These are phyloP conservation scores for Acleris holmiana DNA, from an alignment of 2,888 invertebrate genomes.

Conservation along the genomic window DNA sequence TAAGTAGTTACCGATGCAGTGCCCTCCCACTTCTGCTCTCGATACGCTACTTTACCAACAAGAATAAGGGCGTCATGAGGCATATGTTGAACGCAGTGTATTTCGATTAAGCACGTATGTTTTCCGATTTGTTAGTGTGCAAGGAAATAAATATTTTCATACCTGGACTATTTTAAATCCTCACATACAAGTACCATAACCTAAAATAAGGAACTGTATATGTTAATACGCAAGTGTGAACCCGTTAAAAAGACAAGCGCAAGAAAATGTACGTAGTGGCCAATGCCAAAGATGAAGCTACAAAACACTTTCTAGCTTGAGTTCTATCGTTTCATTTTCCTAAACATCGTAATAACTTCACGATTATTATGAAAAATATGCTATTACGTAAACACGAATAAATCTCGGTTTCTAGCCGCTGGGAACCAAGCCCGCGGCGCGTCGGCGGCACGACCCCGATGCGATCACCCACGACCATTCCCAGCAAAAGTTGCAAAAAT, in stretches of 20 bases:
- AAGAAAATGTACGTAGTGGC: too few relatives aligned
- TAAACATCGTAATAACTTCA: constrained; percentile 17
- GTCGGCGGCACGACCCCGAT: constrained; percentile 55
- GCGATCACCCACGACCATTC: constrained; percentile 50
- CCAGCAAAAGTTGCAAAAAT: constrained; percentile 37
- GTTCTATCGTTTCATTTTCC: not conserved
- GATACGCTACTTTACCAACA: constrained; percentile 3
- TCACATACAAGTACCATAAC: too few relatives aligned
- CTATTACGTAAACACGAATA: constrained; percentile 49
- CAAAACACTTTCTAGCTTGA: not conserved
- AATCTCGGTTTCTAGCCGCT: constrained; percentile 38
- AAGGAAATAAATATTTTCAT: too few relatives aligned
- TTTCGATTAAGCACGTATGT: too few relatives aligned
- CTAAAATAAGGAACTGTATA: too few relatives aligned
- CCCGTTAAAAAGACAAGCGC: too few relatives aligned
- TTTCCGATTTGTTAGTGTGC: too few relatives aligned
- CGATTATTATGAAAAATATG: constrained; percentile 27
- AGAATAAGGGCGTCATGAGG: too few relatives aligned
- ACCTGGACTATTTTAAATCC: too few relatives aligned
- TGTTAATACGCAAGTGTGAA: too few relatives aligned
- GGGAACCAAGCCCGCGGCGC: constrained; percentile 42
- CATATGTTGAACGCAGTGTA: too few relatives aligned
- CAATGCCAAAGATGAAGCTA: too few relatives aligned
- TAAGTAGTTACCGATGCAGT: not conserved
- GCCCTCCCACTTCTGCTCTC: constrained; percentile 11